These are phyloP conservation scores for Rhadina sibilatrix DNA, from an alignment of 2,113 vertebrate species.

Conservation along the genomic window DNA sequence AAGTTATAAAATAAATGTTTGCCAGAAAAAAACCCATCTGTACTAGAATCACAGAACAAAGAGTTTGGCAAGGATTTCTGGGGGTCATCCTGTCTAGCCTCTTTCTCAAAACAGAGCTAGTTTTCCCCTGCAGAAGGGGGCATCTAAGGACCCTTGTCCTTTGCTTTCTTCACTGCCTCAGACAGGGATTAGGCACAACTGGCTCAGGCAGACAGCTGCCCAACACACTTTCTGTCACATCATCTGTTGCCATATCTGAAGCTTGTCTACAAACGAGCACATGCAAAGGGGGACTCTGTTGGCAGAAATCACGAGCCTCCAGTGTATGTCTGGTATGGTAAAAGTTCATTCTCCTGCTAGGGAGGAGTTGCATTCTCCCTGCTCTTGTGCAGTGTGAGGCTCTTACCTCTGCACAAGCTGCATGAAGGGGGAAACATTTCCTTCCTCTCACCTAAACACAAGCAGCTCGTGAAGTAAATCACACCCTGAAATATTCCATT, in stretches of 20 bases:
- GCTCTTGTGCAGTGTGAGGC: background rate
- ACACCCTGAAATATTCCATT: background rate
- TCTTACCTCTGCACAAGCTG: background rate
- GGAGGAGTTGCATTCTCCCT: background rate
- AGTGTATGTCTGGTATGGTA: background rate
- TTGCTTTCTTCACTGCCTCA: background rate
- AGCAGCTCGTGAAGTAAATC: background rate
- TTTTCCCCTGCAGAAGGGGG: background rate
- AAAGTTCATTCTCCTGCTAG: background rate
- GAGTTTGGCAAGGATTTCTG: background rate
- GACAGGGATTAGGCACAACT: background rate
- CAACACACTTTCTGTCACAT: background rate
- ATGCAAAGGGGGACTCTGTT: background rate
- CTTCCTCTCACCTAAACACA: background rate
- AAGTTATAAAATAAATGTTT: background rate
- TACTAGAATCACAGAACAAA: background rate
- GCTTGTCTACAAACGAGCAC: background rate
- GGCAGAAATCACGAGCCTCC: background rate
- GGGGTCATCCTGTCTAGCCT: background rate
- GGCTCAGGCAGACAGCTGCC: background rate
- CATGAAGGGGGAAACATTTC: background rate
- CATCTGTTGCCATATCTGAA: background rate
- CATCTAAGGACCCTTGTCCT: background rate
- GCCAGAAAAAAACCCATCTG: background rate
- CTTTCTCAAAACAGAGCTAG: background rate